These are phyloP conservation scores for Anabas testudineus DNA, from an alignment of 2,797 vertebrate genomes.

Conservation along the genomic window DNA sequence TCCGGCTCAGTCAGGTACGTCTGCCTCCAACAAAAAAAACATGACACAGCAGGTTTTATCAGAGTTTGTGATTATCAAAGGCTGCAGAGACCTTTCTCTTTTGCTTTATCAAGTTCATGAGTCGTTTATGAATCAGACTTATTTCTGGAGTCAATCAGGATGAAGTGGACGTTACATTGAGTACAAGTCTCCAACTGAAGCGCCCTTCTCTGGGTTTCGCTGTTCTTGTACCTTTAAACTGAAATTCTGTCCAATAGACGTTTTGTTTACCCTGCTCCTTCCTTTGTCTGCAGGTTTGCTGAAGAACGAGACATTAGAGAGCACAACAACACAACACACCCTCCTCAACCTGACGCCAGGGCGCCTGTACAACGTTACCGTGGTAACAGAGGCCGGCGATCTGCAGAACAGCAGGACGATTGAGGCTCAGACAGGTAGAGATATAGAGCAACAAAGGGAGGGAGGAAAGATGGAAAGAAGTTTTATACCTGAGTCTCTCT, in stretches of 20 bases:
- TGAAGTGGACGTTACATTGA: too few species aligned
- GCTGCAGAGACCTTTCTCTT: too few species aligned
- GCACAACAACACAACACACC: conserved; percentile 74
- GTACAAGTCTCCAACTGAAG: too few species aligned
- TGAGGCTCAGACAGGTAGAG: conserved; percentile 86
- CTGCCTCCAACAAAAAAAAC: too few species aligned
- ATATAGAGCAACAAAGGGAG: neutral
- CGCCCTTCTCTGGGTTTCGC: too few species aligned
- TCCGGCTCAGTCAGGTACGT: conserved; percentile 33
- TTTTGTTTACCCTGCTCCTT: neutral
- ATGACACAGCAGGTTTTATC: too few species aligned
- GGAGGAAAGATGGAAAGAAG: neutral
- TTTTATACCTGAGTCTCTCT: neutral
- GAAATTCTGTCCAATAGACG: neutral
- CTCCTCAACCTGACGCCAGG: conserved; percentile 84
- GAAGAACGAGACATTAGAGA: conserved; percentile 78
- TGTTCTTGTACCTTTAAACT: too few species aligned
- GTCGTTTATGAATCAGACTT: too few species aligned
- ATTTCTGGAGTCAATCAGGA: too few species aligned
- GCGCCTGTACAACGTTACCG: conserved; percentile 87
- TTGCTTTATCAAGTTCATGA: too few species aligned
- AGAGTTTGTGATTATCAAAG: too few species aligned
- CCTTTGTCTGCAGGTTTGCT: conserved; percentile 55
- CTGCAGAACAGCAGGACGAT: conserved; percentile 79
- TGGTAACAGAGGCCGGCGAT: conserved; percentile 85